Evolutionary conservation across 2,113 vertebrate species (phyloP).

Genomic region (Brienomyrus longianalis): DNA sequence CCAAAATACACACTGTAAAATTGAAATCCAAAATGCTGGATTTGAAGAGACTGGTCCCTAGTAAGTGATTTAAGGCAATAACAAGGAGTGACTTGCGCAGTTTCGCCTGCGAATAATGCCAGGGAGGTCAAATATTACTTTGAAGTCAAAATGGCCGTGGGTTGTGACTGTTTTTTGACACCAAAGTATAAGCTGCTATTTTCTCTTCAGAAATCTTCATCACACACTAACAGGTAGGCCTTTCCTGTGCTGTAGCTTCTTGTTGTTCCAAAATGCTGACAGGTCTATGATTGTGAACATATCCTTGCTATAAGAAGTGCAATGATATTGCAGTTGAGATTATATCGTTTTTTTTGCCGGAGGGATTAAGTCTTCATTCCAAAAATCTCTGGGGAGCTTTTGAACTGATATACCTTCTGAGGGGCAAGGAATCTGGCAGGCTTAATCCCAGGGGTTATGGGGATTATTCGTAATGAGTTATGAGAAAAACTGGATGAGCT

Average conservation of each 20-base stretch:
- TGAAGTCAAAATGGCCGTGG: background rate
- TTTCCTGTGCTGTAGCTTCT: background rate
- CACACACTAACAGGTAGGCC: background rate
- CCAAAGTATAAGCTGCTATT: background rate
- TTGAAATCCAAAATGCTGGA: background rate
- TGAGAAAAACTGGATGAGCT: background rate
- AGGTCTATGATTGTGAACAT: background rate
- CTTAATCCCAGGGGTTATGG: background rate
- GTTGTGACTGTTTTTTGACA: background rate
- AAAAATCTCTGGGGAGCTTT: background rate
- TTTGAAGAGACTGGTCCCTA: background rate
- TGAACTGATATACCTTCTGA: background rate
- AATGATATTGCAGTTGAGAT: no score
- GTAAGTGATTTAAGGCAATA: background rate
- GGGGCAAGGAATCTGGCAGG: background rate
- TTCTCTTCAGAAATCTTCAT: background rate
- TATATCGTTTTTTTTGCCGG: no score
- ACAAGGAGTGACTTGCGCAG: background rate
- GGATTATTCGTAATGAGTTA: background rate
- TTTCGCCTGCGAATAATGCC: background rate
- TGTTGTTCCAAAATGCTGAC: background rate
- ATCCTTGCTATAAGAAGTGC: no score
- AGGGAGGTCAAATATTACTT: background rate
- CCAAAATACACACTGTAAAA: background rate
- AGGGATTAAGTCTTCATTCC: background rate